Conservation (phyloP, 1,140 invertebrate species). For the Scylla paramamosain region DNA sequence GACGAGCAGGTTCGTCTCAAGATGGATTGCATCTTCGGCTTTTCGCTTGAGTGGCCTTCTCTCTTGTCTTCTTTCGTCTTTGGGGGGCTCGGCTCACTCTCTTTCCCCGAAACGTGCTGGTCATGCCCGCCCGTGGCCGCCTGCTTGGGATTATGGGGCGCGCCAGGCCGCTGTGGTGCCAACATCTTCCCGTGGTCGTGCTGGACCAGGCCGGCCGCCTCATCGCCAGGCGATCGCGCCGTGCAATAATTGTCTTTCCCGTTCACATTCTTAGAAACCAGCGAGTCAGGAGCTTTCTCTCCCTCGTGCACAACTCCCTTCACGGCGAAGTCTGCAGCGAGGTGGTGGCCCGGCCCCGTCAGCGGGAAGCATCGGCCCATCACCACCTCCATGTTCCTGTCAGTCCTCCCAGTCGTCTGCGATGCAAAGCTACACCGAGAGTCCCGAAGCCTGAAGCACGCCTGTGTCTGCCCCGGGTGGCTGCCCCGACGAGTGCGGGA, state of each 20-base stretch:
- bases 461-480: not conserved
- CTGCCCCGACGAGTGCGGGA: too few relatives aligned
- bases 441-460: too few relatives aligned
- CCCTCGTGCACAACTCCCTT: conserved; percentile 46
- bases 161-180: not conserved
- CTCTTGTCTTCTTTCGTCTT: not conserved
- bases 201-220: not conserved
- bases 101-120: not conserved
- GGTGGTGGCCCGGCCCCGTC: not conserved
- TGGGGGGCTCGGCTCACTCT: too few relatives aligned
- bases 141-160: not conserved
- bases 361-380: conserved; percentile 66
- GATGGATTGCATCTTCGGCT: conserved; percentile 38
- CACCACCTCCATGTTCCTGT: conserved; percentile 40
- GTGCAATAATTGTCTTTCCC: not conserved
- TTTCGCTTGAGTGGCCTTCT: not conserved
- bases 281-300: not conserved
- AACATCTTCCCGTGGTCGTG: not conserved
- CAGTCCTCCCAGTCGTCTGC: too few relatives aligned
- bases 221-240: not conserved
- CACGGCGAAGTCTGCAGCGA: not conserved
- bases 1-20: conserved; percentile 29
- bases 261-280: conserved; percentile 3
- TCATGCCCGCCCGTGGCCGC: too few relatives aligned
- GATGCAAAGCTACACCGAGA: too few relatives aligned